These are phyloP conservation scores for Cuculus canorus DNA, from an alignment of 2,797 vertebrate species.

Conservation along the genomic window DNA sequence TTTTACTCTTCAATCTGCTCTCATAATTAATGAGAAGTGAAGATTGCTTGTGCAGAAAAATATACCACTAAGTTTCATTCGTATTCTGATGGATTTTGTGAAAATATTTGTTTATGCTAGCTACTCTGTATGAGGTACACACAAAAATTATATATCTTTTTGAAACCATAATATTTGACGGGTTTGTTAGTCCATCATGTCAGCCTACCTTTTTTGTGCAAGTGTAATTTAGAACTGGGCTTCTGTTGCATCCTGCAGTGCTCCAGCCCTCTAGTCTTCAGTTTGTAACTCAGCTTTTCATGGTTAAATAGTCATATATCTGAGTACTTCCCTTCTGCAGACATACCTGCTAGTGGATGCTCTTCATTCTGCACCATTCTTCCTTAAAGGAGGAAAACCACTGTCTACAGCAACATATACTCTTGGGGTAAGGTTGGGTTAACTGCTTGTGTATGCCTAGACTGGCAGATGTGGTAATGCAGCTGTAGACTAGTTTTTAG, in stretches of 20 bases:
- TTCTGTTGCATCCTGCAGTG: background rate
- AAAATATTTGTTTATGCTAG: background rate
- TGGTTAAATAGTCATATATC: constrained; percentile 44
- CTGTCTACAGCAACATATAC: constrained; percentile 34
- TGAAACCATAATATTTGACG: background rate
- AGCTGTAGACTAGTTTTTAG: constrained; percentile 46
- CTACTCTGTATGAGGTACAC: background rate
- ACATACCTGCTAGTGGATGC: constrained; percentile 47
- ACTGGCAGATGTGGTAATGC: constrained; percentile 10
- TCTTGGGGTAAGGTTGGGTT: constrained; percentile 65
- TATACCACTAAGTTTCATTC: background rate
- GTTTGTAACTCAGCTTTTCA: background rate
- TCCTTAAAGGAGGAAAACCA: constrained; percentile 74
- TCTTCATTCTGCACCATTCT: constrained; percentile 64
- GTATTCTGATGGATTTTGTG: background rate
- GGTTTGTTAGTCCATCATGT: fast-evolving
- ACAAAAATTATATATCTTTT: background rate
- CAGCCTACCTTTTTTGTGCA: background rate
- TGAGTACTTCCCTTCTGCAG: constrained; percentile 60
- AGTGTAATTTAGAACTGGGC: background rate
- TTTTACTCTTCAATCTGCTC: background rate
- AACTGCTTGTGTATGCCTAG: constrained; percentile 33
- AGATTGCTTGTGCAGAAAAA: background rate
- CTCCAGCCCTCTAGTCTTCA: background rate
- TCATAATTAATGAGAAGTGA: background rate